Evolutionary conservation across 2,797 vertebrate species (phyloP).

Genomic region (Urocyon cinereoargenteus): DNA sequence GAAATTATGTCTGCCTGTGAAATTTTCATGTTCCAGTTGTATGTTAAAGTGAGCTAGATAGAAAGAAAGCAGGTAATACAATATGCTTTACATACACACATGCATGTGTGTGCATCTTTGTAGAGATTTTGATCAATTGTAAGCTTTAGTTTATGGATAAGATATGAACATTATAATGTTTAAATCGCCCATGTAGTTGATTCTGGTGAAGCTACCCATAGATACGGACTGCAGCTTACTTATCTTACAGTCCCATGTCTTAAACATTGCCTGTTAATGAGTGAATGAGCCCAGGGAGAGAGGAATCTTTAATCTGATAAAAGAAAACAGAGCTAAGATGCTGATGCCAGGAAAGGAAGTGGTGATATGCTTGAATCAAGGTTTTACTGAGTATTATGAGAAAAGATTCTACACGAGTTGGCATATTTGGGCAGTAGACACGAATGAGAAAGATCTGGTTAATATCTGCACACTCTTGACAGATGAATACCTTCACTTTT

Average conservation of each 20-base stretch:
- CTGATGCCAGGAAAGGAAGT: not conserved
- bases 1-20: not conserved
- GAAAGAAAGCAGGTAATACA: not conserved
- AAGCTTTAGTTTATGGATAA: not conserved
- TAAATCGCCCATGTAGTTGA: not conserved
- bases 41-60: not conserved
- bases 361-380: not conserved
- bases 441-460: not conserved
- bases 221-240: no score
- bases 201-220: not conserved
- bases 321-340: not conserved
- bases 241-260: not conserved
- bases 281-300: not conserved
- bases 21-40: not conserved
- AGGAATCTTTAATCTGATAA: not conserved
- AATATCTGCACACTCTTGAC: not conserved
- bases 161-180: not conserved
- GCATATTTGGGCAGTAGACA: not conserved
- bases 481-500: not conserved
- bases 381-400: not conserved
- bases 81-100: fast-evolving
- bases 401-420: not conserved
- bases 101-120: fast-evolving
- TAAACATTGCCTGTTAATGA: not conserved
- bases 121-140: not conserved